phyloP scores from a whole-genome alignment of 2,113 vertebrate species.

The Sapayoa aenigma region DNA sequence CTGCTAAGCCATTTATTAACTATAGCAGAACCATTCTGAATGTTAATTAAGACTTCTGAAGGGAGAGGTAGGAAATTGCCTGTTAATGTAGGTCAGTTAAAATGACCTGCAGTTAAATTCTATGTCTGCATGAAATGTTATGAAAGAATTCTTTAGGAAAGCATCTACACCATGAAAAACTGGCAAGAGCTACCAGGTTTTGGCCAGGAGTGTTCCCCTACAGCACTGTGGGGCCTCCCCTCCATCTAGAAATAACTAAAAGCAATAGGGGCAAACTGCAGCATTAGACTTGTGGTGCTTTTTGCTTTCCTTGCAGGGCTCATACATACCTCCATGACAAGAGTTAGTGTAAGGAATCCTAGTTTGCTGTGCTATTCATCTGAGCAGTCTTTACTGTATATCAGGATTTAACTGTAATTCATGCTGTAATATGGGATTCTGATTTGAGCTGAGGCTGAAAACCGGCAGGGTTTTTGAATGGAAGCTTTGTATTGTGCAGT shows the following conservation, averaged over 20 bases:
- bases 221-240: not conserved
- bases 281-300: not conserved
- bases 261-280: not conserved
- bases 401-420: not conserved
- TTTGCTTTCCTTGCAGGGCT: not conserved
- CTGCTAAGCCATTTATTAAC: not conserved
- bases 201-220: not conserved
- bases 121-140: not conserved
- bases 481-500: constrained; percentile 3
- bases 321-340: not conserved
- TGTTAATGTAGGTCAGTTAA: not conserved
- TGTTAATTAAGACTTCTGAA: not conserved
- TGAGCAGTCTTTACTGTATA: not conserved
- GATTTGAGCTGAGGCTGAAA: not conserved
- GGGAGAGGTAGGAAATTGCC: not conserved
- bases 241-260: not conserved
- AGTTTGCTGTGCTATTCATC: not conserved
- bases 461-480: not conserved
- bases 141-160: not conserved
- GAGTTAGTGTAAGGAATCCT: not conserved
- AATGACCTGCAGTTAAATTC: not conserved
- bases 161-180: not conserved
- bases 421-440: not conserved
- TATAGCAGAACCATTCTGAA: not conserved
- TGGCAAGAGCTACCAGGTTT: not conserved